Evolutionary conservation across 2,888 invertebrate species (phyloP).

Genomic region (Tortricodes alternella): DNA sequence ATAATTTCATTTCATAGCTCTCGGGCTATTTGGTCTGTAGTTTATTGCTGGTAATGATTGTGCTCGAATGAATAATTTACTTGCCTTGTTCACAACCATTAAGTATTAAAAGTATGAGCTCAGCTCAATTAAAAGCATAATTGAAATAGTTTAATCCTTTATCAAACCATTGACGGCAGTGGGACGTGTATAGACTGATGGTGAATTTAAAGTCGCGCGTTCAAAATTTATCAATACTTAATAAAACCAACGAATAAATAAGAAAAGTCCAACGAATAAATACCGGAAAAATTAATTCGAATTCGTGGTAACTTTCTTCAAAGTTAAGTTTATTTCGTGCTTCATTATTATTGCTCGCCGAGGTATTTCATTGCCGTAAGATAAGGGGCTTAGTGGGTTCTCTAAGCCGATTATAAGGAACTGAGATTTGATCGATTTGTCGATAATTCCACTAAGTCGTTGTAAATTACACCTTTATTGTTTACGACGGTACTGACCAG

Average conservation of each 20-base stretch:
- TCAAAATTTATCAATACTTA: background rate
- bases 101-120: too few relatives aligned
- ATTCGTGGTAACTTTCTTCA: slow-evolving; percentile 20
- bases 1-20: slow-evolving; percentile 4
- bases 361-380: slow-evolving; percentile 17
- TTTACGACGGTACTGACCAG: slow-evolving; percentile 4
- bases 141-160: too few relatives aligned
- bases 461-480: slow-evolving; percentile 39
- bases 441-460: slow-evolving; percentile 36
- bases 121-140: too few relatives aligned
- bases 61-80: too few relatives aligned
- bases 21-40: background rate
- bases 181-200: too few relatives aligned
- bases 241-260: background rate
- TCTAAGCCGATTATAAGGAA: slow-evolving; percentile 44
- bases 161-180: too few relatives aligned
- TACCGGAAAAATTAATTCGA: slow-evolving; percentile 10
- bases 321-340: slow-evolving; percentile 24
- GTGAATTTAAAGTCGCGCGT: too few relatives aligned
- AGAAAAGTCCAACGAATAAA: slow-evolving; percentile 7
- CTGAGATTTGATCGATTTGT: slow-evolving; percentile 44
- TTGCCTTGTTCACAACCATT: too few relatives aligned
- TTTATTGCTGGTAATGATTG: too few relatives aligned
- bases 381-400: slow-evolving; percentile 37
- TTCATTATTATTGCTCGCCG: slow-evolving; percentile 15